A percentile compares a stretch with the other conserved stretches of the same genome.
phyloP scores from a whole-genome alignment of 2,113 vertebrate genomes.

The Tenebrosternarchus preto region DNA sequence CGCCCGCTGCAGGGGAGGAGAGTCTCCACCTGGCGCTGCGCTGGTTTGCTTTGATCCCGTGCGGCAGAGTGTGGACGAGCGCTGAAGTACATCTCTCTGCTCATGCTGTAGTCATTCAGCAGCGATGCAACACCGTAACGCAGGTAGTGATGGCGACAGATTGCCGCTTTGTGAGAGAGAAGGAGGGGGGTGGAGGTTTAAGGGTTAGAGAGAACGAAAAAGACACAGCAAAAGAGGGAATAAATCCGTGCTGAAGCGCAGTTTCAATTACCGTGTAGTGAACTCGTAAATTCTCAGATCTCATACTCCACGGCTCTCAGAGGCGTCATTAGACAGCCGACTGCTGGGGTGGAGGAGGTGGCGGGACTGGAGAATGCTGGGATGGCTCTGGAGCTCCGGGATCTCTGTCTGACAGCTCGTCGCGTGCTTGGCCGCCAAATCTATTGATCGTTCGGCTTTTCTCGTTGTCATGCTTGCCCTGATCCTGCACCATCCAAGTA shows the following conservation, averaged over 20 bases:
- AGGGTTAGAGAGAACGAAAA: background rate
- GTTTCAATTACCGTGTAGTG: slow-evolving; percentile 41
- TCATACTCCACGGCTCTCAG: no score
- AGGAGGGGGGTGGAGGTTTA: background rate
- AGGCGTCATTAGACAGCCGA: no score
- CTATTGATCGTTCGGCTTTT: background rate
- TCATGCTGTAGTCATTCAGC: background rate
- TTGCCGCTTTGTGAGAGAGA: no score
- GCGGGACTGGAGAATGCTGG: no score
- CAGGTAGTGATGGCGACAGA: background rate
- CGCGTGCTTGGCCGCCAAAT: background rate
- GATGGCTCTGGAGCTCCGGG: no score
- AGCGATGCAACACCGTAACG: no score
- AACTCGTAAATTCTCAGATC: slow-evolving; percentile 29
- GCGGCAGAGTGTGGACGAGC: background rate
- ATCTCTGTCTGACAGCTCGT: no score
- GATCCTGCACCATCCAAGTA: background rate
- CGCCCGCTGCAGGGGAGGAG: background rate
- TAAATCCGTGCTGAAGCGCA: slow-evolving; percentile 46
- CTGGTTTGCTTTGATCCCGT: background rate
- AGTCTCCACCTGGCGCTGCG: background rate
- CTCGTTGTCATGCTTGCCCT: no score
- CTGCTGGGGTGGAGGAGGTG: no score
- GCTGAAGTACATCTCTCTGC: no score
- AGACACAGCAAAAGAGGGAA: background rate